Evolutionary conservation across 2,113 vertebrate species (phyloP), one percentile per base, ranked within the genome.

Genomic region (Toxotes jaculatrix): DNA sequence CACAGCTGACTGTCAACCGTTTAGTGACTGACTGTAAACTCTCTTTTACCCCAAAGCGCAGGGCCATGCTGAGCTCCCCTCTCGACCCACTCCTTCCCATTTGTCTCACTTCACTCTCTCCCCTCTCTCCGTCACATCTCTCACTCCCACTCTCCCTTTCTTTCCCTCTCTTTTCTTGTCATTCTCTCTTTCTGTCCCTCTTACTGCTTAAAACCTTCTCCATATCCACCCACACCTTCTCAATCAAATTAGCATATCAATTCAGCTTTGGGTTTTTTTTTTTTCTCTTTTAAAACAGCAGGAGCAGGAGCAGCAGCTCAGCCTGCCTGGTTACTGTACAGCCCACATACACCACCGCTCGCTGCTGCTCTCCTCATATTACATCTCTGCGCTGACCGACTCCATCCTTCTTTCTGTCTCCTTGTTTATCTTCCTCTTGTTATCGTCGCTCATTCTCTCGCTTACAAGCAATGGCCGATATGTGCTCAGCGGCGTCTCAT

Each of bases 171-270:
- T 73, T 74, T 67, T 77, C 75, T 75, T 77, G 77, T 87, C 74
- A 76, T 75, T 83, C 82, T 80, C 71, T 76, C 85, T 78, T 45
- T 82, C 82, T 69, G 85, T 86, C 82, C 71, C 80, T 68, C 87
- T 83, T 10, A 23, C 84, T 70, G 84, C 86, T 89, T 87, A 86
- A 90, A 90, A 84, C 82, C 84, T 63, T 89, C 92, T 93, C 92
- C 79, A 87, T 89, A 92, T 93, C 92, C 92, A 80, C 92, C 92
- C 89, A 93, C 92, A 76, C 47, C 83, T 88, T 82, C 86, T 87
- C 88, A 86, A 90, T 92, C 87, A 89, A 88, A 94, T 94, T 92
- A 91, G 89, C 90, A 92, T 93, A 90, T 93, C 86, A 91, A 85
- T 91, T 90, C 81, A 85, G 88, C 82, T 67, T 75, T 77, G 68